Percentiles rank a stretch among this genome's conserved stretches.
These are phyloP conservation scores for Microcebus lehilahytsara DNA, from an alignment of 2,113 vertebrate genomes.

Conservation along the genomic window DNA sequence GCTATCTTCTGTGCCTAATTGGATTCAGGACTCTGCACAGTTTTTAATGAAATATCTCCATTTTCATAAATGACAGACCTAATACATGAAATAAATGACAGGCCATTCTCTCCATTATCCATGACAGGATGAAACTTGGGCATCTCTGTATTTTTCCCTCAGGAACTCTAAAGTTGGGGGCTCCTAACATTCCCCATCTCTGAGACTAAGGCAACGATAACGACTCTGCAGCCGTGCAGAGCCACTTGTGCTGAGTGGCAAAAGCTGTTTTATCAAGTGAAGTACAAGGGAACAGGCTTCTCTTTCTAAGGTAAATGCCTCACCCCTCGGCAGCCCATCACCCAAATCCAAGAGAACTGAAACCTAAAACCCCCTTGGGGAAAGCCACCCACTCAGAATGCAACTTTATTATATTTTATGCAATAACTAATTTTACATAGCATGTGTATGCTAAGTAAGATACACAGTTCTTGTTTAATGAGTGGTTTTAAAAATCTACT, in stretches of 20 bases:
- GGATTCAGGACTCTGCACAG: neutral
- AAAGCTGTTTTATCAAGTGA: neutral
- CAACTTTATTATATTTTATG: neutral
- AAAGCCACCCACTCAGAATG: neutral
- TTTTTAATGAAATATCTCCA: neutral
- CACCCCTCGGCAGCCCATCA: neutral
- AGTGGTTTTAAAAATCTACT: neutral
- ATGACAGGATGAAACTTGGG: neutral
- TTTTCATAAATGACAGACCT: neutral
- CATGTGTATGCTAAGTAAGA: neutral
- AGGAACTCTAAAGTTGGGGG: neutral
- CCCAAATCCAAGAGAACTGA: neutral
- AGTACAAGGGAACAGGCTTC: neutral
- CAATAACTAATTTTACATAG: neutral
- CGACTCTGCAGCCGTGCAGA: neutral
- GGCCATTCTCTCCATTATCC: neutral
- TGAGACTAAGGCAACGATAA: neutral
- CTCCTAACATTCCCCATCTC: neutral
- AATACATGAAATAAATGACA: neutral
- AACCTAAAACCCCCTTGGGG: fast-evolving
- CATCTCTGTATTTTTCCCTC: neutral
- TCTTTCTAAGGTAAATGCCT: neutral
- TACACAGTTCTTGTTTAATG: neutral
- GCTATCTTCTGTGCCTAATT: fast-evolving
- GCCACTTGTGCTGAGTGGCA: neutral